Percentiles rank a stretch among this genome's conserved stretches.
phyloP scores from a whole-genome alignment of 1,140 invertebrate genomes.

The Zaprionus davidi region DNA sequence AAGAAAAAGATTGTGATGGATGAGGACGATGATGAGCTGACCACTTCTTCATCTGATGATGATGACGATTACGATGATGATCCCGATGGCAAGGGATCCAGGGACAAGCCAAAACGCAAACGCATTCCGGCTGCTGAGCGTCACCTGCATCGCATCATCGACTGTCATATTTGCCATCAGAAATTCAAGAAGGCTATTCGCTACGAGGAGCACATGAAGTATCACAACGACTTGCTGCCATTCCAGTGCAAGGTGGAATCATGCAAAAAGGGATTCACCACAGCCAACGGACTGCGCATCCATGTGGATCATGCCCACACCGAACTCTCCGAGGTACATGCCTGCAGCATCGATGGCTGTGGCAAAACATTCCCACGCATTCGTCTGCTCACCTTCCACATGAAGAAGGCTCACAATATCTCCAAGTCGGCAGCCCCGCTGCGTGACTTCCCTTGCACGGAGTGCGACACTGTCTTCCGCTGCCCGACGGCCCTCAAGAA shows the following conservation, averaged over 20 bases:
- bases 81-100: slow-evolving; percentile 11
- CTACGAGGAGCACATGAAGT: slow-evolving; percentile 81
- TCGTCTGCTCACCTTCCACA: slow-evolving; percentile 77
- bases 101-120: slow-evolving; percentile 69
- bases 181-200: slow-evolving; percentile 79
- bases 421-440: slow-evolving; percentile 69
- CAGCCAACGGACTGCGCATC: slow-evolving; percentile 73
- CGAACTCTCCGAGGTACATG: slow-evolving; percentile 69
- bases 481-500: slow-evolving; percentile 83
- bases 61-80: slow-evolving; percentile 48
- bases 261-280: slow-evolving; percentile 80
- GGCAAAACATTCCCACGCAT: slow-evolving; percentile 74
- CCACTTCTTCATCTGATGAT: slow-evolving; percentile 31
- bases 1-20: slow-evolving; percentile 35
- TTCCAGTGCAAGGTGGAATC: slow-evolving; percentile 77
- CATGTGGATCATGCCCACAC: slow-evolving; percentile 80
- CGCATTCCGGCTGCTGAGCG: slow-evolving; percentile 68
- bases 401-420: slow-evolving; percentile 78
- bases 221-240: slow-evolving; percentile 78
- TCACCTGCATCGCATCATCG: slow-evolving; percentile 73
- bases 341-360: slow-evolving; percentile 73
- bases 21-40: slow-evolving; percentile 49
- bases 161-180: slow-evolving; percentile 81
- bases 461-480: slow-evolving; percentile 80
- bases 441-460: slow-evolving; percentile 72